Base-by-base conservation (phyloP, 2,797 vertebrate genomes). In the Mormyrops attenuatus region DNA sequence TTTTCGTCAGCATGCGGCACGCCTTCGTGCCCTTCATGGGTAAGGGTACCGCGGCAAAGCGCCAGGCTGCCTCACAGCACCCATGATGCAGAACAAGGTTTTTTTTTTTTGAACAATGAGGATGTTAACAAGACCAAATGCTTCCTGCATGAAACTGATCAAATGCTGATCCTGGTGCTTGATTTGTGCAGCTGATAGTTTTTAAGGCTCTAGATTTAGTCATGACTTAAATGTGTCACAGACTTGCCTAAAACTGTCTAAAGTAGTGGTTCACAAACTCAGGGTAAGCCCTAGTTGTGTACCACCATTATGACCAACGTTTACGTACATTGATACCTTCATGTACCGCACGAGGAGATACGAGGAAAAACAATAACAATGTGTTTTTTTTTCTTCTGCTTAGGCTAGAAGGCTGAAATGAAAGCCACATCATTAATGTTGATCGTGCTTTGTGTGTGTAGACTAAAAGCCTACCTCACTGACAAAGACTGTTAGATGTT, bases 1-100 rank as follows among this genome's bases (percentile, higher is more conserved):
- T 98, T 95, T 97, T 96, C 0, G 96, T 99, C 92, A 99, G 98
- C 94, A 98, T 99, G 97, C 96, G 98, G 88, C 98, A 99, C 86
- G 97, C 98, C 87, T 99, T 99, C 90, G 94, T 99, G 87, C 97
- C 99, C 1, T 99, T 99, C 92, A 90, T 96, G 97, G 98, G 99
- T 99, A 95, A 91, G 88, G 5, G 15, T 44, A 8, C 20, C 6
- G 15, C n/a, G 73, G 38, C 73, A 44, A 5, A 77, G 34, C 15
- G 6, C 1, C 73, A 44, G 73, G 9, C 63, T 34, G 66, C 82
- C 82, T 49, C 3, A 2, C 77, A 6, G 30, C 41, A 82, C 2
- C 2, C 34, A 82, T 26, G 41, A 22, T n/a, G 44, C 41, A 82
- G 41, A 47, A 82, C 66, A 73, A 30, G 11, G 26, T 34, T 30